phyloP scores from a whole-genome alignment of 2,113 vertebrate species.

The Benitochromis conjunctus region DNA sequence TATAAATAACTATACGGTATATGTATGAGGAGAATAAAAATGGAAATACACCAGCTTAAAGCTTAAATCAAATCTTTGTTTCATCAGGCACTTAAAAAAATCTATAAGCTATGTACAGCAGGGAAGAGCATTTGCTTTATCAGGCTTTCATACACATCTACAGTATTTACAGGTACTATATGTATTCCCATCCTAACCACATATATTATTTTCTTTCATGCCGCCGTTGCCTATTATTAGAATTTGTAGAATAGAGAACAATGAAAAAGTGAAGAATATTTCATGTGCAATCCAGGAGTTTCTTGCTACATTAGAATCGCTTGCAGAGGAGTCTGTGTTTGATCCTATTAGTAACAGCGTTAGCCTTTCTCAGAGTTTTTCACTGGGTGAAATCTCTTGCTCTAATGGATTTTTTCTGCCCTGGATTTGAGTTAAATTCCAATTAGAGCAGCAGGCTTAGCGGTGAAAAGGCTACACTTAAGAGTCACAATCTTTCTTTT shows the following conservation, averaged over 20 bases:
- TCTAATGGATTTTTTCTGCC: neutral
- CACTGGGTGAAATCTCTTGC: constrained; percentile 5
- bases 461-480: neutral
- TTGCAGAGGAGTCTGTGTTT: neutral
- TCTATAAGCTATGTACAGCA: neutral
- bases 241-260: neutral
- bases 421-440: constrained; percentile 7
- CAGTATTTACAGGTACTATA: neutral
- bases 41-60: neutral
- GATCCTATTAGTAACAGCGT: constrained; percentile 1
- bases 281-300: neutral
- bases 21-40: neutral
- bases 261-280: neutral
- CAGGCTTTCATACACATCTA: neutral
- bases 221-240: neutral
- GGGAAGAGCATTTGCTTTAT: neutral
- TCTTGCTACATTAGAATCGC: neutral
- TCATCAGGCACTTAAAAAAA: neutral
- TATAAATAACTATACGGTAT: neutral
- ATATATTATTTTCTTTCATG: constrained; percentile 6
- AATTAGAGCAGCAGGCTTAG: constrained; percentile 12
- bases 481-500: neutral
- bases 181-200: neutral
- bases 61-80: neutral
- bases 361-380: neutral